phyloP scores from a whole-genome alignment of 2,888 invertebrate genomes.

The Oxystoma pomonae region DNA sequence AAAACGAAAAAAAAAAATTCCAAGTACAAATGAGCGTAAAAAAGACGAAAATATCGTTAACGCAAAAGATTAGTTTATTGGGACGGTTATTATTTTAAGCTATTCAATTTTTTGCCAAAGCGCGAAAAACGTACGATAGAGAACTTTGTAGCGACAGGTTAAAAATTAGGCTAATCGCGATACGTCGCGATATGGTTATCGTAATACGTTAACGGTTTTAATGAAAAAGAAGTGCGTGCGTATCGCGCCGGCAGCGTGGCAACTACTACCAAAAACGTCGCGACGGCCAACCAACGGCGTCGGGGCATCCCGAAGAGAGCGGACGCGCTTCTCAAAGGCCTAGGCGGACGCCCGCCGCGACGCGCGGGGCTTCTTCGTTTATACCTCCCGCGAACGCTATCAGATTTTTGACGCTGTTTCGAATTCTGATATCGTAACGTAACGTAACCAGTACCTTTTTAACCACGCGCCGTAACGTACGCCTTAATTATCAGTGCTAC shows the following conservation, averaged over 20 bases:
- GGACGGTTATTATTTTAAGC: too few species aligned
- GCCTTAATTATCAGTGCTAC: too few species aligned
- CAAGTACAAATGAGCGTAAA: too few species aligned
- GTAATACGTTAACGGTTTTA: background rate
- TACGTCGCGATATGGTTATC: background rate
- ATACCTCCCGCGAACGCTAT: background rate
- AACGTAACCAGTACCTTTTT: too few species aligned
- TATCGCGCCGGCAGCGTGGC: conserved; percentile 31
- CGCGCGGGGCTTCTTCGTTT: background rate
- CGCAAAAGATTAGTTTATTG: too few species aligned
- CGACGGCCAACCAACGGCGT: conserved; percentile 21
- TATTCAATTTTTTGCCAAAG: too few species aligned
- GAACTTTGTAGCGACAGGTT: too few species aligned
- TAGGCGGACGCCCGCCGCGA: background rate
- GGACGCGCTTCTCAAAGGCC: conserved; percentile 1
- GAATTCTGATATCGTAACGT: background rate
- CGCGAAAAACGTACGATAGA: too few species aligned
- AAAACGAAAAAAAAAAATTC: too few species aligned
- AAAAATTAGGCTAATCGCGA: too few species aligned
- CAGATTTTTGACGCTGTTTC: background rate
- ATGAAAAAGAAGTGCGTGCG: conserved; percentile 22
- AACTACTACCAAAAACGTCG: conserved; percentile 29
- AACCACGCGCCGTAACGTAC: too few species aligned
- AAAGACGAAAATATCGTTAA: too few species aligned
- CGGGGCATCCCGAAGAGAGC: conserved; percentile 21